These are phyloP conservation scores for Tetramorium parvispinum DNA, from an alignment of 1,140 invertebrate species.

Conservation along the genomic window DNA sequence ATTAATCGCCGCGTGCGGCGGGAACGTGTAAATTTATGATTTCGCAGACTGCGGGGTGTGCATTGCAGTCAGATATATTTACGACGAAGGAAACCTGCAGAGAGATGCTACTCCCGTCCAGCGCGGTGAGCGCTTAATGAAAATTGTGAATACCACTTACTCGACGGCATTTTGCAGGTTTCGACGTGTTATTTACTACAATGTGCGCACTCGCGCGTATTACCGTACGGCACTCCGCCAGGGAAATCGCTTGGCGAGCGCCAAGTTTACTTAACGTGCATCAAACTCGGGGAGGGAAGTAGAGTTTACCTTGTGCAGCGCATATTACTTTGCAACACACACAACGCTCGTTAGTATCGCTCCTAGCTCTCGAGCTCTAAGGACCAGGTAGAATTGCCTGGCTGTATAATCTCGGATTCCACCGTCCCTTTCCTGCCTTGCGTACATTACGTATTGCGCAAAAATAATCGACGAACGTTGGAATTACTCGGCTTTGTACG, in stretches of 20 bases:
- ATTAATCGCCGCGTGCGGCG: slow-evolving; percentile 17
- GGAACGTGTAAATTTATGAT: slow-evolving; percentile 8
- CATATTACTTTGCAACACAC: slow-evolving; percentile 5
- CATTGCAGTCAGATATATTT: neutral
- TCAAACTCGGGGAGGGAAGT: slow-evolving; percentile 20
- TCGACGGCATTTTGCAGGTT: slow-evolving; percentile 28
- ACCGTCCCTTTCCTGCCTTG: neutral
- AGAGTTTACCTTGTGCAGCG: slow-evolving; percentile 19
- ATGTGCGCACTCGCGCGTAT: neutral
- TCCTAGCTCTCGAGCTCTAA: slow-evolving; percentile 2
- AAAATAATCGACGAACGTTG: neutral
- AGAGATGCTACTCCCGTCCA: neutral
- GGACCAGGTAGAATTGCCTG: neutral
- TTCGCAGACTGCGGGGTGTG: neutral
- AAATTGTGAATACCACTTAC: slow-evolving; percentile 54
- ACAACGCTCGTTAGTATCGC: neutral
- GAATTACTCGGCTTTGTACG: neutral
- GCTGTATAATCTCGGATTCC: slow-evolving; percentile 18
- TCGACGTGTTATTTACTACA: slow-evolving; percentile 41
- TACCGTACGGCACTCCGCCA: neutral
- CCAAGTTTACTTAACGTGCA: slow-evolving; percentile 8
- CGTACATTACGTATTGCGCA: slow-evolving; percentile 16
- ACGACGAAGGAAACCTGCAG: slow-evolving; percentile 4
- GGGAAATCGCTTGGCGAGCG: slow-evolving; percentile 14
- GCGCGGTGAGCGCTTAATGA: slow-evolving; percentile 31